Evolutionary conservation across 1,140 invertebrate species (phyloP).

Genomic region (Drosophila sproati): DNA sequence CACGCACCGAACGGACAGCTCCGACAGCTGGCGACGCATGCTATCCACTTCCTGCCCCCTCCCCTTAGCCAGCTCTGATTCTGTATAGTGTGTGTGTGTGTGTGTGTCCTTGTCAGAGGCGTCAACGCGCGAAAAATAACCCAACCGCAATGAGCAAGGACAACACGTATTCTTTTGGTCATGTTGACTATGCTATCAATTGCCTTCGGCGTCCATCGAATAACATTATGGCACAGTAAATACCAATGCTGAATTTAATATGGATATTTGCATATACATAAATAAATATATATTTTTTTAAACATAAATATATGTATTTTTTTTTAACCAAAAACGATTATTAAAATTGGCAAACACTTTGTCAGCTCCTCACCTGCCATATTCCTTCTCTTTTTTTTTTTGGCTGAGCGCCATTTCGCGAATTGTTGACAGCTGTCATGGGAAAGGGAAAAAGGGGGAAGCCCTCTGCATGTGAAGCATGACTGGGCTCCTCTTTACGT

Average conservation of each 20-base stretch:
- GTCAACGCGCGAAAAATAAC: slow-evolving; percentile 56
- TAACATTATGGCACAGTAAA: slow-evolving; percentile 67
- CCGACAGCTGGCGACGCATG: slow-evolving; percentile 41
- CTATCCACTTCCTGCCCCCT: slow-evolving; percentile 7
- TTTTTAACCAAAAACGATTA: slow-evolving; percentile 21
- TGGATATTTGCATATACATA: slow-evolving; percentile 34
- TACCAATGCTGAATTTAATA: slow-evolving; percentile 68
- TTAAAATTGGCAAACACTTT: slow-evolving; percentile 55
- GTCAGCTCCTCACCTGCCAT: slow-evolving; percentile 7
- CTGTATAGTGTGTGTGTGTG: background rate
- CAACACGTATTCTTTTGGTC: slow-evolving; percentile 23
- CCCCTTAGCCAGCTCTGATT: slow-evolving; percentile 3
- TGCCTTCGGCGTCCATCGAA: slow-evolving; percentile 61
- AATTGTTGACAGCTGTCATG: slow-evolving; percentile 70
- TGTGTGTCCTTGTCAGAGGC: slow-evolving; percentile 42
- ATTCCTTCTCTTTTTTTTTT: slow-evolving; percentile 1
- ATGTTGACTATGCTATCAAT: slow-evolving; percentile 63
- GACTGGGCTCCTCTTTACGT: slow-evolving; percentile 6
- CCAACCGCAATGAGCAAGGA: slow-evolving; percentile 56
- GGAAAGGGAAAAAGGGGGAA: background rate
- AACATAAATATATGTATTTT: background rate
- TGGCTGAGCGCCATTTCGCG: slow-evolving; percentile 55
- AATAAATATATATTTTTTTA: slow-evolving; percentile 26
- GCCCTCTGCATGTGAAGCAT: background rate
- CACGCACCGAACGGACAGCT: slow-evolving; percentile 57